These are phyloP conservation scores for Enteromius treurensis DNA, from an alignment of 2,797 vertebrate genomes.

Conservation along the genomic window DNA sequence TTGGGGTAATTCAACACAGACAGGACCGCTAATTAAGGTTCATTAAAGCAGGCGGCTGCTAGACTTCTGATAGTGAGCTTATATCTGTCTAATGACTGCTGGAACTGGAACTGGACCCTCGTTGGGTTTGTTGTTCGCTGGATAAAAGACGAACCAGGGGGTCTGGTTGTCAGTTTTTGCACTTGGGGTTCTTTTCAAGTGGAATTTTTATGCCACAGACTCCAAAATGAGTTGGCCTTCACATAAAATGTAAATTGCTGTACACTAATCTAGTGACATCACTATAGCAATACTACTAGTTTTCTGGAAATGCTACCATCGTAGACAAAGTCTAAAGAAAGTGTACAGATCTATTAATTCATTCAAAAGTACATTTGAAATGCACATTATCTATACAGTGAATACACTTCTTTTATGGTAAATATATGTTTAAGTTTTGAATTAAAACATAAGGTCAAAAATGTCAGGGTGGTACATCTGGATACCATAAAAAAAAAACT, in stretches of 20 bases:
- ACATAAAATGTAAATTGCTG: background rate
- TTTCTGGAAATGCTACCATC: background rate
- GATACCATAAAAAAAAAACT: background rate
- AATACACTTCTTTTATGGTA: background rate
- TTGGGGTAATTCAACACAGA: slow-evolving; percentile 80
- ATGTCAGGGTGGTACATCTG: background rate
- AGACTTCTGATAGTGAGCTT: slow-evolving; percentile 77
- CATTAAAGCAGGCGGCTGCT: slow-evolving; percentile 77
- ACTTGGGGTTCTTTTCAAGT: slow-evolving; percentile 1
- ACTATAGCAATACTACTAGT: background rate
- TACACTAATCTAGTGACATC: background rate
- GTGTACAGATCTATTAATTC: background rate
- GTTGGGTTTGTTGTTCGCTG: slow-evolving; percentile 33
- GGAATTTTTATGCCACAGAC: slow-evolving; percentile 16
- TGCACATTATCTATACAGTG: background rate
- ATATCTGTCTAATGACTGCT: slow-evolving; percentile 77
- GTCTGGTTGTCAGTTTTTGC: slow-evolving; percentile 16
- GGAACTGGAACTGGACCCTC: slow-evolving; percentile 70
- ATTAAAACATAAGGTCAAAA: background rate
- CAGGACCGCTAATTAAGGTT: slow-evolving; percentile 81
- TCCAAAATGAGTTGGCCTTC: background rate
- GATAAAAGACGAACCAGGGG: slow-evolving; percentile 12
- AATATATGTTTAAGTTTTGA: background rate
- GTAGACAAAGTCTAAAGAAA: background rate
- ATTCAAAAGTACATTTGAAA: background rate